Percentiles rank a stretch among this genome's conserved stretches.
Evolutionary conservation across 2,888 invertebrate species (phyloP).

Genomic region (Zonitis immaculata): DNA sequence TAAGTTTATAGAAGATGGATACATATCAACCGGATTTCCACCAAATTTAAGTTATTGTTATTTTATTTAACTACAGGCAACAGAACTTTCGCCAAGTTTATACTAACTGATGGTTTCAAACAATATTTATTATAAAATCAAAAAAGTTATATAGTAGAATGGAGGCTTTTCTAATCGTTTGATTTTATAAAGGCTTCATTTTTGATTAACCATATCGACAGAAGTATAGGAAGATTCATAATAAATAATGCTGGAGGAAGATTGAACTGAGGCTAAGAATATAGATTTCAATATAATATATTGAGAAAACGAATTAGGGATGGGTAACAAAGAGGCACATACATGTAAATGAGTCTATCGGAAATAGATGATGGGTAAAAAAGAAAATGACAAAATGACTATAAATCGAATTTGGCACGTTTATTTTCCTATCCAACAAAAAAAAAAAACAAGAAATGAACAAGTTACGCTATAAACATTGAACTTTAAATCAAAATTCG

Average conservation of each 20-base stretch:
- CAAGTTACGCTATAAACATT: too few relatives aligned
- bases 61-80: neutral
- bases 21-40: neutral
- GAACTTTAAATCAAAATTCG: conserved; percentile 15
- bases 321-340: conserved; percentile 18
- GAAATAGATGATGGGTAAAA: conserved; percentile 12
- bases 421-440: conserved; percentile 6
- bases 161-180: too few relatives aligned
- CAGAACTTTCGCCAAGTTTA: neutral
- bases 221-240: conserved; percentile 14
- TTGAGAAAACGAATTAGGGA: conserved; percentile 23
- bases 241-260: conserved; percentile 19
- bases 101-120: neutral
- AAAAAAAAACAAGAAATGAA: too few relatives aligned
- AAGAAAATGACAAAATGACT: conserved; percentile 11
- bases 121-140: too few relatives aligned
- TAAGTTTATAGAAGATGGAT: neutral
- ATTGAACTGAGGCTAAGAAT: conserved; percentile 18
- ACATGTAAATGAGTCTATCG: conserved; percentile 21
- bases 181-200: too few relatives aligned
- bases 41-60: neutral
- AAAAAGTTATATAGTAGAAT: too few relatives aligned
- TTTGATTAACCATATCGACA: conserved; percentile 6
- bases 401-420: conserved; percentile 18
- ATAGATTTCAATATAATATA: conserved; percentile 20